Base-by-base conservation (phyloP, 2,888 invertebrate species). In the Magallana nippona region DNA sequence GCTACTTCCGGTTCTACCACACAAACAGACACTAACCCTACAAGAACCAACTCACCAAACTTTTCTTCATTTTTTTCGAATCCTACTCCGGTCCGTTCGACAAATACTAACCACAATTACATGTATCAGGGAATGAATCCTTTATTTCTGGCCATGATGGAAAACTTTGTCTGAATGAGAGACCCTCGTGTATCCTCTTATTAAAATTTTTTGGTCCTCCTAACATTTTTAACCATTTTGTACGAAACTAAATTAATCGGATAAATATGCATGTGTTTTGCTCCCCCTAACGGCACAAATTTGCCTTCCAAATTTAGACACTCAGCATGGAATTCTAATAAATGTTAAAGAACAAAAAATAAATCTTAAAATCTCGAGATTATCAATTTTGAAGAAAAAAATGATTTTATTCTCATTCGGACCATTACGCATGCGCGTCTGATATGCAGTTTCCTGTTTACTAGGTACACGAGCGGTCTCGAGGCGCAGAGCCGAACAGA, bases 391-490 rank as follows among this genome's bases (percentile, higher is more conserved):
- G 10, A 27, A 71, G 32, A 63, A 1, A 71, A 22, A 71, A 10
- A 13, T 44, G 44, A 44, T 44, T 44, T 44, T 44, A 44, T 44
- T 44, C 44, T 44, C 44, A 44, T 44, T 44, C 71, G 71, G 27
- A 27, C 71, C 71, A 32, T 71, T 71, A 27, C 22, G 27, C 71
- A 71, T 71, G 71, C 71, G 71, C 71, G 71, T 71, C 71, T 71
- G 10, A 71, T 71, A 71, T 71, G 71, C 71, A 71, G 71, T 71
- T 71, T 71, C 71, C 71, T 71, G 71, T 71, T 71, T 71, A 71
- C 32, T 71, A 71, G 71, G 71, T 71, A 71, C 71, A 71, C 71
- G 71, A 71, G 71, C 71, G 71, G 71, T 71, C 71, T 71, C 71
- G 22, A 71, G 71, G 71, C 71, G 71, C 71, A 71, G 71, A 27